Evolutionary conservation across 2,888 invertebrate species (phyloP).

Genomic region (Torymus texanus): DNA sequence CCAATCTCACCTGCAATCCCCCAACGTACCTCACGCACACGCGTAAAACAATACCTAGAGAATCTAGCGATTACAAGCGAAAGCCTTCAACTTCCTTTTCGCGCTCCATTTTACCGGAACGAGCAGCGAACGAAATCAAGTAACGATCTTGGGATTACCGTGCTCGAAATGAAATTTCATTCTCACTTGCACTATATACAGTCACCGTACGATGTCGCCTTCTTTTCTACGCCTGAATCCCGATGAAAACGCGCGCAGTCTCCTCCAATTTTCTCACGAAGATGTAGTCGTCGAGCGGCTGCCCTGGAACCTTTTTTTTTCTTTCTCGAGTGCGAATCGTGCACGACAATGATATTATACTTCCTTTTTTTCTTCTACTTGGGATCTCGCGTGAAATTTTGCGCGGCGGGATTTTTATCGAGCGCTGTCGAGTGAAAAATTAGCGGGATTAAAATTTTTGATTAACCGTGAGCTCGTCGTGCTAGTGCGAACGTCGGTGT

Average conservation of each 20-base stretch:
- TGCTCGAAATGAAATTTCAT: conserved; percentile 67
- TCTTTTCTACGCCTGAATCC: conserved; percentile 23
- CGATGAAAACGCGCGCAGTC: conserved; percentile 49
- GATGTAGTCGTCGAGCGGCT: conserved; percentile 57
- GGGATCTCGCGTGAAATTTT: too few relatives aligned
- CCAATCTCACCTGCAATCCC: too few relatives aligned
- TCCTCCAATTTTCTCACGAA: conserved; percentile 76
- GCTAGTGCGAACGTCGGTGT: too few relatives aligned
- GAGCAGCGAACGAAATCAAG: conserved; percentile 64
- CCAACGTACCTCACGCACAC: too few relatives aligned
- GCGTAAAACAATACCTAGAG: background rate
- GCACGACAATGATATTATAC: conserved; percentile 63
- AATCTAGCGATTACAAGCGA: conserved; percentile 28
- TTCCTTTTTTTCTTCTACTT: conserved; percentile 50
- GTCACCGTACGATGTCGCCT: conserved; percentile 60
- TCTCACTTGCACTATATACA: conserved; percentile 53
- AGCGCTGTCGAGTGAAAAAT: too few relatives aligned
- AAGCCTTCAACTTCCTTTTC: conserved; percentile 39
- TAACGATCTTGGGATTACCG: conserved; percentile 68
- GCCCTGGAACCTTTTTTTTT: conserved; percentile 58
- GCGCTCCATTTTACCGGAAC: conserved; percentile 38
- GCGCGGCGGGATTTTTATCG: too few relatives aligned
- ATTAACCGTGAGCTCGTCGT: too few relatives aligned
- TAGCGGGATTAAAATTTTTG: too few relatives aligned
- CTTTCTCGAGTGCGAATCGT: conserved; percentile 60